Evolutionary conservation across 92 coral and sea anemone genomes (phyloP), one percentile per base, ranked within the genome.

Genomic region (Plumapathes pennacea): DNA sequence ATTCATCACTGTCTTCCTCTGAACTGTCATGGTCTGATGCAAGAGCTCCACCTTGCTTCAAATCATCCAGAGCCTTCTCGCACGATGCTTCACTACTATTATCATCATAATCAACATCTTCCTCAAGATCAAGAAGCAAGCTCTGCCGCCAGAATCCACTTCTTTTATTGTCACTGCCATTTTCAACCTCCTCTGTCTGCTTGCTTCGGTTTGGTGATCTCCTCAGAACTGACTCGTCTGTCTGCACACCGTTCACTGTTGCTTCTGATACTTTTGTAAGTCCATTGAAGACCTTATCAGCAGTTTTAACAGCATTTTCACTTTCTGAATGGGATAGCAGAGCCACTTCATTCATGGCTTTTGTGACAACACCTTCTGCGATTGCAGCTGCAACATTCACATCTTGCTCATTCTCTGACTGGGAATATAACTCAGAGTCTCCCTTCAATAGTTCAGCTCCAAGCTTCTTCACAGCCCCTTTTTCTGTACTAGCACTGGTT

Each of bases 61-160:
- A 51, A 21, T 62, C 68, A 47, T 67, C 46, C 5, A 32, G 60
- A 1, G 83, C 43, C 30, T 54, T 56, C 38, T 74, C 88, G 15
- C 69, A 27, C 17, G 66, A 65, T 68, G 84, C 73, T n/a, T 73
- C 83, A 21, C 61, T 10, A 26, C 83, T 67, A 31, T 88, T 91
- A 17, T 91, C 97, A 49, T 76, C 67, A 24, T 83, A 89, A 31
- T 67, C 69, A 5, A 82, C 84, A 51, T 86, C 84, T 38, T 67
- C 79, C 29, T 92, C 90, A 56, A 92, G 56, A 67, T 92, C 98
- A 47, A 83, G 55, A 23, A 92, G 80, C 64, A 92, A 65, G 48
- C 94, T 88, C 10, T 72, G 59, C 17, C 98, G 72, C 98, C 98
- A 92, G 31, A 75, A 69, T 19, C 67, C 77, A 40, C 58, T 30